Percentiles rank a stretch among this genome's conserved stretches.
These are phyloP conservation scores for Eriocheir sinensis DNA, from an alignment of 1,140 invertebrate species.

Conservation along the genomic window DNA sequence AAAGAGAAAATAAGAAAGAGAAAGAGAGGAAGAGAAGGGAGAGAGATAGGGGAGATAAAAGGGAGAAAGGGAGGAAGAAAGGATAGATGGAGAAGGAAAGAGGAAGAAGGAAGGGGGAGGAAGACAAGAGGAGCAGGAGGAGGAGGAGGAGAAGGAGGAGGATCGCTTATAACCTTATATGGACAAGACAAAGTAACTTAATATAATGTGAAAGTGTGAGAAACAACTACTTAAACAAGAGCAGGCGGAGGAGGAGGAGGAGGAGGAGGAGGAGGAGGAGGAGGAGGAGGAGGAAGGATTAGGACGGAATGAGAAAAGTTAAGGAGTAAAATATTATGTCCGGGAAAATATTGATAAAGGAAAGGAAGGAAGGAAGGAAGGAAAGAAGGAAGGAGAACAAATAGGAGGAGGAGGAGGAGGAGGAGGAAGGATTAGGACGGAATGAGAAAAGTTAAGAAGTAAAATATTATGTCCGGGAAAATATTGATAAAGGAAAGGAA, in stretches of 20 bases:
- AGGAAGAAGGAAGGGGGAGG: not conserved
- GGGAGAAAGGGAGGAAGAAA: not conserved
- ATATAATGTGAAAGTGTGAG: no score
- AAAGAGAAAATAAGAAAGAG: not conserved
- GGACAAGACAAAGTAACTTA: not conserved
- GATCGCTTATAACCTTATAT: no score
- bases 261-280: no score
- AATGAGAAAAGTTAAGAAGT: not conserved
- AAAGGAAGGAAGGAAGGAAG: not conserved
- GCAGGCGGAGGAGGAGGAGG: not conserved
- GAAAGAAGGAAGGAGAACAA: not conserved
- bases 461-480: not conserved
- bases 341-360: no score
- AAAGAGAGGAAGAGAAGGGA: not conserved
- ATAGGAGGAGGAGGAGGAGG: not conserved
- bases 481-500: not conserved
- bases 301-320: not conserved
- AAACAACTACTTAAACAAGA: not conserved
- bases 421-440: not conserved
- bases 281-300: not conserved
- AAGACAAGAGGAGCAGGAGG: not conserved
- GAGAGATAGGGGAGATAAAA: not conserved
- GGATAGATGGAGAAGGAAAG: not conserved
- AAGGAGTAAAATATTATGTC: no score
- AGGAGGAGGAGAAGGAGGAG: slow-evolving; percentile 24